A percentile compares a stretch with the other conserved stretches of the same genome.
Evolutionary conservation across 2,113 vertebrate species (phyloP).

Genomic region (Sceloporus tristichus): DNA sequence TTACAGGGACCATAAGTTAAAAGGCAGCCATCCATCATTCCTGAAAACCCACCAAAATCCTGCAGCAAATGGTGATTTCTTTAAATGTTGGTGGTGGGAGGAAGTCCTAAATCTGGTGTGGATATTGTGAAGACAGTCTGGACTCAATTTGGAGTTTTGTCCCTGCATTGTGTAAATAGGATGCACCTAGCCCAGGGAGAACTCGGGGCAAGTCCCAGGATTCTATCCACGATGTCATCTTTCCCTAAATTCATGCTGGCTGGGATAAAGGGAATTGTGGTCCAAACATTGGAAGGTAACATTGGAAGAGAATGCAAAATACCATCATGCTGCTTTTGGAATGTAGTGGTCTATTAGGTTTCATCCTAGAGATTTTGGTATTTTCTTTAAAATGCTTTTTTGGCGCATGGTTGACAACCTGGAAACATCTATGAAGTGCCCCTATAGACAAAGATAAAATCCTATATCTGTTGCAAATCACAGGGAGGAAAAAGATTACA

Average conservation of each 20-base stretch:
- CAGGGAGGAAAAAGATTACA: constrained; percentile 29
- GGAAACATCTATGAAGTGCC: neutral
- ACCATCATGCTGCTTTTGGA: neutral
- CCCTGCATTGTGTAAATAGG: too few species aligned
- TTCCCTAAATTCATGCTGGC: neutral
- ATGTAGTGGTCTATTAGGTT: neutral
- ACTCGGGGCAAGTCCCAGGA: too few species aligned
- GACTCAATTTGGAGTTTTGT: too few species aligned
- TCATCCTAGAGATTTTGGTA: neutral
- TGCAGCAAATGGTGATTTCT: too few species aligned
- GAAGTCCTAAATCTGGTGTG: too few species aligned
- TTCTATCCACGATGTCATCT: neutral
- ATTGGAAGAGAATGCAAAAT: neutral
- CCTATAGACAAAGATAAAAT: neutral
- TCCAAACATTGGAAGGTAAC: neutral
- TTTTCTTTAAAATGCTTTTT: neutral
- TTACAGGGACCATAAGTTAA: too few species aligned
- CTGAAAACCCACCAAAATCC: too few species aligned
- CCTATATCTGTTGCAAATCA: constrained; percentile 21
- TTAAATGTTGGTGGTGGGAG: too few species aligned
- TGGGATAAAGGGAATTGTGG: neutral
- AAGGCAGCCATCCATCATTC: too few species aligned
- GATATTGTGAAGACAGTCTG: too few species aligned
- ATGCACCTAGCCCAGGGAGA: too few species aligned
- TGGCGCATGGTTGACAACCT: neutral